Base-by-base conservation (phyloP, 2,797 vertebrate species). In the Amblyraja radiata region DNA sequence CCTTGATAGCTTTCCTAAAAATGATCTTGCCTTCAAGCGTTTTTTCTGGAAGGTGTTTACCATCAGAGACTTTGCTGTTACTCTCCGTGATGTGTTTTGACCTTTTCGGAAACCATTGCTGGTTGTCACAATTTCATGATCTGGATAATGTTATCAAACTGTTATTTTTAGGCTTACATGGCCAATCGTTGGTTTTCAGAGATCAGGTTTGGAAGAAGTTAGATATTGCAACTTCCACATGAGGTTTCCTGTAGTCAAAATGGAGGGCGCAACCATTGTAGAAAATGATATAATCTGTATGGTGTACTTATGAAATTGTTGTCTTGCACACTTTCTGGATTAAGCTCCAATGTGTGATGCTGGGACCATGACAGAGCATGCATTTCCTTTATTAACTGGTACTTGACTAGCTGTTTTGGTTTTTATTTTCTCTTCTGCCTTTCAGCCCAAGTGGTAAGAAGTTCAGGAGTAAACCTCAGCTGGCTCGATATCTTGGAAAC, bases 391-490 rank as follows among this genome's bases (percentile, higher is more conserved):
- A 36, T 88, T 63, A 88, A 68, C 84, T 88, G 84, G 84, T 88
- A 68, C 63, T 65, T 36, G 84, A 88, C n/a, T 84, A 88, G n/a
- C 6, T 36, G 21, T 83, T 88, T 88, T 78, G n/a, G 74, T 63
- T 86, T 86, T 88, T 65, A 86, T 7, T 65, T 88, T 88, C 61
- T 65, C 61, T 93, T 93, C 84, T 28, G 2, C 61, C 91, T 79
- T 91, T 93, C 95, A 99, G 98, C 96, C 98, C 98, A 9, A 96
- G 97, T 95, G 98, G 98, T 93, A 99, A 99, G 96, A 99, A 99
- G 96, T 99, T 99, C 97, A 95, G 98, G 94, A 99, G 98, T 95
- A 99, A 99, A 94, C 98, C 98, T 93, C 98, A 99, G 95, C 95
- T 99, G 96, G 97, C 98, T 94, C 98, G 98, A 95, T 98, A 98